These are phyloP conservation scores for Varroa destructor DNA, from an alignment of 1,140 invertebrate genomes.

Conservation along the genomic window DNA sequence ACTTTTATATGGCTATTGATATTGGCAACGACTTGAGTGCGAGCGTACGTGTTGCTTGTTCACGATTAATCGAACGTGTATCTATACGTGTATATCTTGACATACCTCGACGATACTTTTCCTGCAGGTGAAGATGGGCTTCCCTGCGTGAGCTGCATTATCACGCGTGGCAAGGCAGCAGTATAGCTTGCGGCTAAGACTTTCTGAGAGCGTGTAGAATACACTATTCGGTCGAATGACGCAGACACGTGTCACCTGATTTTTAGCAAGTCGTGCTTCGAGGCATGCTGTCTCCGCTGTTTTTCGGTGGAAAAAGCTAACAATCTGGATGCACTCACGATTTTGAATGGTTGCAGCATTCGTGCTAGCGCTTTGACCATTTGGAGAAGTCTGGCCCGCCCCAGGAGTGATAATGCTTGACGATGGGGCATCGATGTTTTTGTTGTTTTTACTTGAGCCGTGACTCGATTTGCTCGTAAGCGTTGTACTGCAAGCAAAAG, in stretches of 20 bases:
- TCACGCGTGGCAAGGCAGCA: constrained; percentile 22
- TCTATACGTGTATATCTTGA: not conserved
- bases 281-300: constrained; percentile 10
- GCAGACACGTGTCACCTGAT: constrained; percentile 17
- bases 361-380: not conserved
- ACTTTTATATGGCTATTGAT: too few relatives aligned
- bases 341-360: not conserved
- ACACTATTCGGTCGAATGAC: constrained; percentile 19
- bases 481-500: too few relatives aligned
- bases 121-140: constrained; percentile 16
- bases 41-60: too few relatives aligned
- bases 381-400: not conserved
- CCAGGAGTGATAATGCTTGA: too few relatives aligned
- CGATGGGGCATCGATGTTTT: too few relatives aligned
- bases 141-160: constrained; percentile 7
- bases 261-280: not conserved
- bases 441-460: too few relatives aligned
- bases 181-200: constrained; percentile 14
- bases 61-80: too few relatives aligned
- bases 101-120: constrained; percentile 20
- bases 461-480: too few relatives aligned
- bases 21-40: too few relatives aligned
- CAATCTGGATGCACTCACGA: constrained; percentile 26
- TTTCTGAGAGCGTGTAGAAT: constrained; percentile 18
- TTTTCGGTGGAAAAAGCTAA: constrained; percentile 6